These are phyloP conservation scores for Gymnarchus niloticus DNA, from an alignment of 2,113 vertebrate species.

Conservation along the genomic window DNA sequence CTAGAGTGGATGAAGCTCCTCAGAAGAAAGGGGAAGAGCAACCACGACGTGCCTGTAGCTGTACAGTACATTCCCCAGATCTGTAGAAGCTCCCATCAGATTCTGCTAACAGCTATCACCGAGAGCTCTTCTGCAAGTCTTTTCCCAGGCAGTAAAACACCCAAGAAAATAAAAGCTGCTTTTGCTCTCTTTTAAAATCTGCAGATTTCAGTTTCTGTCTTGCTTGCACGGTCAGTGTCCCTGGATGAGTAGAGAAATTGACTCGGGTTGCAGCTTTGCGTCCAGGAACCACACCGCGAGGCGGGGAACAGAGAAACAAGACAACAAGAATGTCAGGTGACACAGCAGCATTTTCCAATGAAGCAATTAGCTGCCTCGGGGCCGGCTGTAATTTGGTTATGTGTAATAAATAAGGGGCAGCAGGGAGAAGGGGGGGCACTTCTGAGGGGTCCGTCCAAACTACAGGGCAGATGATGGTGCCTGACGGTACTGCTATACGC, in stretches of 20 bases:
- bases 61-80: not conserved
- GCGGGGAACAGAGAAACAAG: conserved; percentile 38
- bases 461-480: too few species aligned
- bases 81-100: too few species aligned
- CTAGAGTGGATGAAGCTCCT: not conserved
- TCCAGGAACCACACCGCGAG: conserved; percentile 20
- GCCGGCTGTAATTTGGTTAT: conserved; percentile 50
- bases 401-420: conserved; percentile 50
- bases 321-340: conserved; percentile 43
- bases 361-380: conserved; percentile 51
- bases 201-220: not conserved
- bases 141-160: not conserved
- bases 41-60: not conserved
- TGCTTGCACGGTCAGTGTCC: too few species aligned
- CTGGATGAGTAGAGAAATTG: not conserved
- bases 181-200: not conserved
- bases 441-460: not conserved
- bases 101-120: not conserved
- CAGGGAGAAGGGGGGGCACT: conserved; percentile 14
- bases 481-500: too few species aligned
- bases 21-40: not conserved
- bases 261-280: conserved; percentile 26
- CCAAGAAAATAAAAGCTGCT: not conserved
- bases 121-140: not conserved
- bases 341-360: conserved; percentile 43